Percentiles rank a stretch among this genome's conserved stretches.
These are phyloP conservation scores for Sturnira hondurensis DNA, from an alignment of 2,113 vertebrate species.

Conservation along the genomic window DNA sequence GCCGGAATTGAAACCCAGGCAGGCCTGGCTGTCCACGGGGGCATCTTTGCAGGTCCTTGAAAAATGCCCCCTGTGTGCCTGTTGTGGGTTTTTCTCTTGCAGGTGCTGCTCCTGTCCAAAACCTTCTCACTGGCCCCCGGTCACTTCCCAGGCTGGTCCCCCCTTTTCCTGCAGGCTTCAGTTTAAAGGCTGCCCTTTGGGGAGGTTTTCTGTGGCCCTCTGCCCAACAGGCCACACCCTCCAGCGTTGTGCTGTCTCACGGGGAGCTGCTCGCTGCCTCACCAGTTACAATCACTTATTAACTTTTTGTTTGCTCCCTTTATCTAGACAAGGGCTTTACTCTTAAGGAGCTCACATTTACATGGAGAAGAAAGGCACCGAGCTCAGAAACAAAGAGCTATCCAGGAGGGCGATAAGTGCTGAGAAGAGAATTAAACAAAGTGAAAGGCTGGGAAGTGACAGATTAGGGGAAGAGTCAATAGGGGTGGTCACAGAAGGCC, in stretches of 20 bases:
- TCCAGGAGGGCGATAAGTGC: neutral
- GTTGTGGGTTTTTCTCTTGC: neutral
- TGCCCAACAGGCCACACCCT: neutral
- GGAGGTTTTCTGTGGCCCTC: neutral
- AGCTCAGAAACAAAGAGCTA: neutral
- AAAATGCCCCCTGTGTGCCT: neutral
- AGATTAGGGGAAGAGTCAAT: neutral
- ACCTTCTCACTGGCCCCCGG: neutral
- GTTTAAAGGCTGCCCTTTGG: neutral
- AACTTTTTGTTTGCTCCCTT: slow-evolving; percentile 50
- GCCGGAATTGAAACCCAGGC: neutral
- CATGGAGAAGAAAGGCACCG: neutral
- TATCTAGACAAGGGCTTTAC: neutral
- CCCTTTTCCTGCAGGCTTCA: neutral
- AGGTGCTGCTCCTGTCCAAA: neutral
- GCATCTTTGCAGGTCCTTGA: neutral
- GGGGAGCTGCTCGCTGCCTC: neutral
- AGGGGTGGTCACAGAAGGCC: neutral
- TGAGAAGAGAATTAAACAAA: neutral
- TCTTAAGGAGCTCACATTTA: neutral
- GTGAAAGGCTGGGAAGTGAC: neutral
- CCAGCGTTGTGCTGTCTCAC: neutral
- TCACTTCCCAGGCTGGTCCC: neutral
- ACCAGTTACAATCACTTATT: neutral
- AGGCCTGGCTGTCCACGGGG: neutral